Conservation (phyloP, 2,888 invertebrate genomes). For the Blastobasis lacticolella region DNA sequence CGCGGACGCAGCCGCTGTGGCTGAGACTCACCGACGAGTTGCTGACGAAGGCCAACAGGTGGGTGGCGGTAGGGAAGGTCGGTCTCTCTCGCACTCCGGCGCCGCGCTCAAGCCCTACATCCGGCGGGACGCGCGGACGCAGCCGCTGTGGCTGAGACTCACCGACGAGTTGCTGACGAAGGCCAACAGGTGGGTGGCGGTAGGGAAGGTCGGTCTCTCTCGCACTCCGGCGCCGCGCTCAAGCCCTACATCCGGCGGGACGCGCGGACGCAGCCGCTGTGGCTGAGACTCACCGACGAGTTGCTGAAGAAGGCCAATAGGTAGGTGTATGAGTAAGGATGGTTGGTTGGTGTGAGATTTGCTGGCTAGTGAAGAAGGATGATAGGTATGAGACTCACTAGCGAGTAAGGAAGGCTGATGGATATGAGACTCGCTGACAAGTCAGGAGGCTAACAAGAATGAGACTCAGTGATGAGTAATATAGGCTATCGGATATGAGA, state of each 20-base stretch:
- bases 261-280: conserved; percentile 76
- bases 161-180: conserved; percentile 76
- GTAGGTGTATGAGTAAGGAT: too few species aligned
- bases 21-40: not conserved
- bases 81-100: conserved; percentile 81
- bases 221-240: conserved; percentile 80
- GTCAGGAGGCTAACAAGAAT: conserved; percentile 83
- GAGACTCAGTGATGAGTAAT: conserved; percentile 84
- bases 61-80: too few species aligned
- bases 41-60: conserved; percentile 47
- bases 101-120: conserved; percentile 89
- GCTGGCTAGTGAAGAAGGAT: too few species aligned
- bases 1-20: too few species aligned
- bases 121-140: conserved; percentile 77
- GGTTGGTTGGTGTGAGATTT: too few species aligned
- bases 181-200: conserved; percentile 67
- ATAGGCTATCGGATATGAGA: conserved; percentile 79
- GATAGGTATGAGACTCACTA: too few species aligned
- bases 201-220: too few species aligned
- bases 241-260: conserved; percentile 91
- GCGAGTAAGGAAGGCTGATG: too few species aligned
- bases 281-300: conserved; percentile 67
- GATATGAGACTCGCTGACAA: conserved; percentile 64
- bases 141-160: conserved; percentile 82
- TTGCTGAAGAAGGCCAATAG: not conserved